Base-by-base conservation (phyloP, 2,888 invertebrate genomes). In the Agonopterix subpropinquella region DNA sequence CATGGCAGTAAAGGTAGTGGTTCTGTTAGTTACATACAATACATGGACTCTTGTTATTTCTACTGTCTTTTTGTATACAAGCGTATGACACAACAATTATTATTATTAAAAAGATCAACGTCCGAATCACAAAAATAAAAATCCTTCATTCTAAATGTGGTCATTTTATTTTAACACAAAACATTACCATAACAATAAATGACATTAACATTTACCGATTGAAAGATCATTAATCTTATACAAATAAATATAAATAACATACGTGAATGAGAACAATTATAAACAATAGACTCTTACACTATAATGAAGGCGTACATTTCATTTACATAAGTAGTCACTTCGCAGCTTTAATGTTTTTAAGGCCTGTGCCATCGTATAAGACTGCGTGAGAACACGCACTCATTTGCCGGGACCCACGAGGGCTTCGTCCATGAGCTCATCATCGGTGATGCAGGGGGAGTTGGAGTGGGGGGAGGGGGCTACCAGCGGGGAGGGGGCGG, bases 401-500 rank as follows among this genome's bases (percentile, higher is more conserved):
- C 89, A 94, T 90, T 94, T 94, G 42, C 94, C 93, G 65, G 93
- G 90, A 8, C 94, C 94, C 47, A 95, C 93, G 45, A 96, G 83
- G 5, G 95, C 95, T 73, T 95, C 96, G 76, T 96, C 96, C 94
- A 96, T 96, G 13, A 96, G 91, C 68, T 96, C 96, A 75, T 97
- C 96, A 70, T 96, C 96, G 44, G 96, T 95, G 61, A 95, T 94
- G 64, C 94, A 93, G 11, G 95, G 94, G 5, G 95, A 94, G 59
- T 93, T 92, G 28, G 94, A 90, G 67, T 90, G 90, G n/a, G 90
- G 89, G 5, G 94, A 93, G 4, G 92, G 92, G 45, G 91, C 91
- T 42, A 92, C 86, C 43, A 92, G 83, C 0, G 93, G 92, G 44
- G 93, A 92, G 0, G 93, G 93, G 10, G 93, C 93, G 2, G 94